phyloP scores from a whole-genome alignment of 2,113 vertebrate genomes.

The Otis tarda region DNA sequence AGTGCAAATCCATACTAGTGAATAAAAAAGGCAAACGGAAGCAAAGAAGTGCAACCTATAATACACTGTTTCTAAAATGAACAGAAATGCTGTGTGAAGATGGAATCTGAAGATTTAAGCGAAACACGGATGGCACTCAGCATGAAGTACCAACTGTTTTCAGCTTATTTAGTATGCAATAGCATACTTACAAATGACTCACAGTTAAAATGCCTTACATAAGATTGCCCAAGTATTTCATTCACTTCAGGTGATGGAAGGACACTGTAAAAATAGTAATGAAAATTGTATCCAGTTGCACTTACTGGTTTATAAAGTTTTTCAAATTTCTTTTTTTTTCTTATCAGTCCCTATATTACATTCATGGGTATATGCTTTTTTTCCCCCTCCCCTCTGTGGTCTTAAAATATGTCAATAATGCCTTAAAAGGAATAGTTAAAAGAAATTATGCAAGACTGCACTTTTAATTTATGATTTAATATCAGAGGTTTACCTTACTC shows the following conservation, averaged over 20 bases:
- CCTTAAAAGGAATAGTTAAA: not conserved
- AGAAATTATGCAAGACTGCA: not conserved
- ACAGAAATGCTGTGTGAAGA: not conserved
- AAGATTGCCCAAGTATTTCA: conserved; percentile 40
- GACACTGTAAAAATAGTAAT: conserved; percentile 29
- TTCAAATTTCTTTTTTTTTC: fast-evolving
- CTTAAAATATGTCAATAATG: not conserved
- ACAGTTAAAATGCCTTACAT: conserved; percentile 39
- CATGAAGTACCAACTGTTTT: conserved; percentile 46
- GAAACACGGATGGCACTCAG: conserved; percentile 20
- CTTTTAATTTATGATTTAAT: not conserved
- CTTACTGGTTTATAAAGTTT: not conserved
- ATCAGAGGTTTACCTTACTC: not conserved
- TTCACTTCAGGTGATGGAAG: conserved; percentile 45
- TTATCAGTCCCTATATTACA: not conserved
- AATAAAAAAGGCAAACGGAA: not conserved
- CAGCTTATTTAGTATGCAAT: conserved; percentile 17
- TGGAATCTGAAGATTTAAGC: conserved; percentile 26
- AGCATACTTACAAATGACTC: conserved; percentile 50
- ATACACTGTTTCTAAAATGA: conserved; percentile 11
- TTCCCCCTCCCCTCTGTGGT: fast-evolving
- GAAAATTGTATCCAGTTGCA: not conserved
- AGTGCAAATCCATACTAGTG: not conserved
- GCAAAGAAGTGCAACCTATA: not conserved
- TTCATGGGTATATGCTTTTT: not conserved